Conservation (phyloP, 2,888 invertebrate genomes). For the Pristionchus entomophagus region DNA sequence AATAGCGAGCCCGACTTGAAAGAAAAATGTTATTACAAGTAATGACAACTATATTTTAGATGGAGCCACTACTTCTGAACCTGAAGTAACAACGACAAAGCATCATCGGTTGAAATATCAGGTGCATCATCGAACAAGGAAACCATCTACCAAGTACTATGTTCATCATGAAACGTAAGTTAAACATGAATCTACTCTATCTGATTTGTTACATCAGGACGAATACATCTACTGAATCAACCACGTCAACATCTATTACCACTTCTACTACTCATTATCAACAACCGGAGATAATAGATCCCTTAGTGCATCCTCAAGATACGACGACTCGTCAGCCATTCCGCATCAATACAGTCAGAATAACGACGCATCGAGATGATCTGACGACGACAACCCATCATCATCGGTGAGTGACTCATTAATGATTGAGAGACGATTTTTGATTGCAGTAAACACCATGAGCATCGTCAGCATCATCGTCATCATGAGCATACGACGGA, state of each 20-base stretch:
- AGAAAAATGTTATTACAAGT: neutral
- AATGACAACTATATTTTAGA: neutral
- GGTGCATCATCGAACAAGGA: conserved; percentile 35
- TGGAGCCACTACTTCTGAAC: neutral
- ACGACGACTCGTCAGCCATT: conserved; percentile 12
- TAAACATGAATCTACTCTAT: neutral
- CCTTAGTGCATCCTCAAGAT: neutral
- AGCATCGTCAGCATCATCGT: conserved; percentile 43
- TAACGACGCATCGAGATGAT: conserved; percentile 39
- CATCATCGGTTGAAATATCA: conserved; percentile 38
- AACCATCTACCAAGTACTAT: conserved; percentile 20
- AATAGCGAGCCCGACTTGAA: too few species aligned
- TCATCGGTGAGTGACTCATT: neutral
- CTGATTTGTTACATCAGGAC: neutral
- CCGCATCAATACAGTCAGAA: neutral
- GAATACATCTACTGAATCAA: neutral
- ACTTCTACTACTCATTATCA: neutral
- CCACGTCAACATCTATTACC: neutral
- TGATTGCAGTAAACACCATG: conserved; percentile 23
- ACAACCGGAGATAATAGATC: neutral
- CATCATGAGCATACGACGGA: conserved; percentile 15
- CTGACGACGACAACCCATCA: neutral
- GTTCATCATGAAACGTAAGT: conserved; percentile 6
- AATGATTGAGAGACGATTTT: neutral
- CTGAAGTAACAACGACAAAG: conserved; percentile 1